Evolutionary conservation across 2,797 vertebrate species (phyloP).

Genomic region (Tapirus indicus): DNA sequence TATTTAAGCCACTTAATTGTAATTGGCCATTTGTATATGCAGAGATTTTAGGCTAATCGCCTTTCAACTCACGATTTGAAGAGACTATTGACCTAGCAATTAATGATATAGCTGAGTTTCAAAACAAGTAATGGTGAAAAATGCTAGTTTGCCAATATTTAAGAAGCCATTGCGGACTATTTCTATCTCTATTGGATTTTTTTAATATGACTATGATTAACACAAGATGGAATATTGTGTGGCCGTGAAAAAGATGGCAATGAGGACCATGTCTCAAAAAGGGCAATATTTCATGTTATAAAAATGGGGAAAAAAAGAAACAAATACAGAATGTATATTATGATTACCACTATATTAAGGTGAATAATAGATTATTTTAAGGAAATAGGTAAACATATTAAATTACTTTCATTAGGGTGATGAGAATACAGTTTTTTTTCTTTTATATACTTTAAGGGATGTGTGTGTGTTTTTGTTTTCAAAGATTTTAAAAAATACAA

Average conservation of each 20-base stretch:
- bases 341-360: neutral
- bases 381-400: neutral
- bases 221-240: neutral
- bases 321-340: neutral
- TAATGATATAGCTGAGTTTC: conserved; percentile 72
- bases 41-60: conserved; percentile 58
- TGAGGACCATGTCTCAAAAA: neutral
- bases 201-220: neutral
- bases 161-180: neutral
- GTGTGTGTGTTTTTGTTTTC: neutral
- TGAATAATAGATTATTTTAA: neutral
- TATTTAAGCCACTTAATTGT: conserved; percentile 75
- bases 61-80: conserved; percentile 66
- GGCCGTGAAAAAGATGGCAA: neutral
- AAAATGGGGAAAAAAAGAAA: neutral
- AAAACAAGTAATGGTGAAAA: conserved; percentile 27
- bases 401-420: neutral
- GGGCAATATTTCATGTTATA: neutral
- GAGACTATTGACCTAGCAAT: conserved; percentile 73
- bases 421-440: neutral
- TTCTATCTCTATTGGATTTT: neutral
- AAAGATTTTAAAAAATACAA: neutral
- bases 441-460: neutral
- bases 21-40: conserved; percentile 69
- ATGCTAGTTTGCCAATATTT: neutral